Conservation (phyloP, 2,113 vertebrate genomes). For the Phyllostomus hastatus region DNA sequence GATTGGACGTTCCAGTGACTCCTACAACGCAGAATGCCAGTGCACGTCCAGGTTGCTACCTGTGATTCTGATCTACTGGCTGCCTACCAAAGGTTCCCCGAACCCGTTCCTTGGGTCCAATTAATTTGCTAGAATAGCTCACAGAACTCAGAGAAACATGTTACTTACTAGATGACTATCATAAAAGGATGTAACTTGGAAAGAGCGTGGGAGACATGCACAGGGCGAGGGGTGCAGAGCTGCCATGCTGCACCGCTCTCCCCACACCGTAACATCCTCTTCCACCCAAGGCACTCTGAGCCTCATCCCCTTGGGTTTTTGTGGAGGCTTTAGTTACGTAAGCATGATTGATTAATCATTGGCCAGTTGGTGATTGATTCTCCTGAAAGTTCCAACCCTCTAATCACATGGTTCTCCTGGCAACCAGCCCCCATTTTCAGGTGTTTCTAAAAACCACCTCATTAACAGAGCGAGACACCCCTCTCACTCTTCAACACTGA, state of each 20-base stretch:
- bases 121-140: background rate
- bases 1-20: background rate
- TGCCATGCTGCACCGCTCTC: background rate
- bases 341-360: background rate
- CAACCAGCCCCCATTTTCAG: background rate
- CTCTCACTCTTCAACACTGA: background rate
- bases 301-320: background rate
- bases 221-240: background rate
- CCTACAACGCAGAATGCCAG: background rate
- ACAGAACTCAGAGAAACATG: background rate
- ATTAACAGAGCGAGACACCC: background rate
- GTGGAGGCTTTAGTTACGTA: too few relatives aligned
- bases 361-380: background rate
- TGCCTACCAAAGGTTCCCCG: background rate
- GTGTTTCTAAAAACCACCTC: background rate
- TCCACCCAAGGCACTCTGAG: background rate
- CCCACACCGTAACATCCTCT: rapidly evolving
- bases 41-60: background rate
- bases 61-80: background rate
- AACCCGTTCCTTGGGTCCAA: background rate
- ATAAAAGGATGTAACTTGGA: background rate
- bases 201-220: background rate
- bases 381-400: background rate
- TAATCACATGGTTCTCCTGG: background rate
- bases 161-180: background rate